A percentile compares a stretch with the other conserved stretches of the same genome.
phyloP scores from a whole-genome alignment of 2,797 vertebrate species.

The Sparus aurata region DNA sequence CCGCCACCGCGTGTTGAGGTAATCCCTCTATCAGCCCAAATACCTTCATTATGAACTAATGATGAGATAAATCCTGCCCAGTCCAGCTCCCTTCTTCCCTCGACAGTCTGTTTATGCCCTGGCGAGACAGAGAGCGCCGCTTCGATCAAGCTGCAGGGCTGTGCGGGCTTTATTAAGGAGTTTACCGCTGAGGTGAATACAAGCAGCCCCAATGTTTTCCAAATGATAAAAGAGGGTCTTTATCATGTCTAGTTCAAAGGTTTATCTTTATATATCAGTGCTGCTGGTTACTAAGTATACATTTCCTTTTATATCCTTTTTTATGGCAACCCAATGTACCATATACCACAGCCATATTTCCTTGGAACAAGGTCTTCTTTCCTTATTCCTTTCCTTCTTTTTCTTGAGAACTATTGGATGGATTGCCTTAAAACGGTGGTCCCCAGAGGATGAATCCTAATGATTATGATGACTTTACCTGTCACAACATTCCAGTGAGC shows the following conservation, averaged over 20 bases:
- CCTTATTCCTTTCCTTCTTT: not conserved
- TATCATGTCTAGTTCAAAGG: not conserved
- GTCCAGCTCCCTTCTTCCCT: slow-evolving; percentile 49
- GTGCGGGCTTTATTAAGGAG: slow-evolving; percentile 24
- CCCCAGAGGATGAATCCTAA: not conserved
- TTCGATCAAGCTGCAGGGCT: slow-evolving; percentile 54
- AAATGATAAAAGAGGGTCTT: not conserved
- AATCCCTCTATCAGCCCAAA: slow-evolving; percentile 72
- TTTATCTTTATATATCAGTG: not conserved
- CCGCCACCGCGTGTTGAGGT: slow-evolving; percentile 42
- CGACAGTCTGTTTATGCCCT: slow-evolving; percentile 48
- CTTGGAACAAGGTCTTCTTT: too few relatives aligned
- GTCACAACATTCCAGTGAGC: not conserved
- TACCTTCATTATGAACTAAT: slow-evolving; percentile 67
- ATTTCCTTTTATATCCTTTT: not conserved
- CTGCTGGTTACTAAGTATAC: not conserved
- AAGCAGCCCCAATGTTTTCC: slow-evolving; percentile 13
- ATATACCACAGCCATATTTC: not conserved
- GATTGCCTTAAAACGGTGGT: not conserved
- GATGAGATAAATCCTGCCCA: slow-evolving; percentile 63
- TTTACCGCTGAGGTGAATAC: not conserved
- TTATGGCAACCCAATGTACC: not conserved
- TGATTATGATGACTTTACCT: not conserved
- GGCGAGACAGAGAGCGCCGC: slow-evolving; percentile 29
- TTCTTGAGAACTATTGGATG: not conserved